Conservation (phyloP, 2,797 vertebrate genomes). For the Micrastur ruficollis region DNA sequence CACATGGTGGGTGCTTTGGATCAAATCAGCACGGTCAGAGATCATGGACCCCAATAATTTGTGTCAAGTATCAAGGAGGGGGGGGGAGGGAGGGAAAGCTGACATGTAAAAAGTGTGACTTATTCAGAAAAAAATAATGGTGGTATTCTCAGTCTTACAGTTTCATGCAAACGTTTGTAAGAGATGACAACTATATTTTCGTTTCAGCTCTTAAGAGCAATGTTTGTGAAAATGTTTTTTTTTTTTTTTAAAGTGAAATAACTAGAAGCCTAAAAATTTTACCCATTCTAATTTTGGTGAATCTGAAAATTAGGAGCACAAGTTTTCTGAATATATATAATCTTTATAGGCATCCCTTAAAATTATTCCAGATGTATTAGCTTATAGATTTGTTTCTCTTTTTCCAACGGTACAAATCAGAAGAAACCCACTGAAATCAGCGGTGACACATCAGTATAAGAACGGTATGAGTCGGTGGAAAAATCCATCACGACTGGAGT, state of each 20-base stretch:
- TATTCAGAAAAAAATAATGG: not conserved
- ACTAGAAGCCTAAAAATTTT: not conserved
- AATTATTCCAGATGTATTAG: not conserved
- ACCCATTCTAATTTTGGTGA: not conserved
- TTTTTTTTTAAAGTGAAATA: not conserved
- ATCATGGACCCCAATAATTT: not conserved
- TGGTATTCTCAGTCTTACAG: not conserved
- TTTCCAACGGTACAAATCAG: not conserved
- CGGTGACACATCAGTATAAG: fast-evolving
- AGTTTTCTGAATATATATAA: not conserved
- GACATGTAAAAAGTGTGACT: not conserved
- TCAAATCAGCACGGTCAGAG: not conserved
- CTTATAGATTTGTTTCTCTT: not conserved
- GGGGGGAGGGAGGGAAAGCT: fast-evolving
- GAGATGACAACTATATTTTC: not conserved
- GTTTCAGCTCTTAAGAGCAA: not conserved
- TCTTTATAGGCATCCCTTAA: not conserved
- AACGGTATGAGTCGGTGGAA: not conserved
- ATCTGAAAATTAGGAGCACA: not conserved
- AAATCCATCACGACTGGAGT: not conserved
- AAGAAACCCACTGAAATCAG: not conserved
- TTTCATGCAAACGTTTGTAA: not conserved
- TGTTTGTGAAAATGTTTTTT: not conserved
- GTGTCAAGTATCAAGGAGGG: not conserved
- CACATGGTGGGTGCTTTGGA: not conserved